Percentiles rank a stretch among this genome's conserved stretches.
phyloP scores from a whole-genome alignment of 1,140 invertebrate species.

The Diprion similis region DNA sequence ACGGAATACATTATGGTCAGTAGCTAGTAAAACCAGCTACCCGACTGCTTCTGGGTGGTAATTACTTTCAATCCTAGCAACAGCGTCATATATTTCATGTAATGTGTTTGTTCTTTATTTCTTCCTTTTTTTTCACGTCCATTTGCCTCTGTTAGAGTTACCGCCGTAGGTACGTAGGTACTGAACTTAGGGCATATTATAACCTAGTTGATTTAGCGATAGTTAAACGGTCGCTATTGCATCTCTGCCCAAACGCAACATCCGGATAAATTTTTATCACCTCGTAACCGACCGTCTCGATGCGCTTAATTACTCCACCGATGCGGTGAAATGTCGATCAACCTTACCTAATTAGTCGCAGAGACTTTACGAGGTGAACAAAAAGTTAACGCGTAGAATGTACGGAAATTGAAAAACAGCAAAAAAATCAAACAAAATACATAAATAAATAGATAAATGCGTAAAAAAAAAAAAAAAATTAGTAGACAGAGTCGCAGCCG shows the following conservation, averaged over 20 bases:
- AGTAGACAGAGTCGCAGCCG: not conserved
- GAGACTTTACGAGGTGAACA: no score
- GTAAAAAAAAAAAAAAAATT: not conserved
- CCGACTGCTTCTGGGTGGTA: conserved; percentile 54
- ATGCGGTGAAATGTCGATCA: not conserved
- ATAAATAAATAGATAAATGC: no score
- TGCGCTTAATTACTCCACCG: not conserved
- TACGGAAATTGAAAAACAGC: no score
- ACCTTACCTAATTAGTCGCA: no score
- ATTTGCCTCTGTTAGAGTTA: no score
- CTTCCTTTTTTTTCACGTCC: no score
- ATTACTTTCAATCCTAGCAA: conserved; percentile 58
- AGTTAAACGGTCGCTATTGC: not conserved
- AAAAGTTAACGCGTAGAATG: no score
- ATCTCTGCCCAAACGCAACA: not conserved
- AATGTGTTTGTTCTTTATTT: conserved; percentile 45
- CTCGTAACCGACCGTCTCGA: not conserved
- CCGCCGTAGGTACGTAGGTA: no score
- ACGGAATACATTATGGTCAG: no score
- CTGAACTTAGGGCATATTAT: no score
- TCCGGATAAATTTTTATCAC: not conserved
- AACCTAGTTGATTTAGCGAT: not conserved
- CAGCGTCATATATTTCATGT: conserved; percentile 55
- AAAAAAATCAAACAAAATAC: no score
- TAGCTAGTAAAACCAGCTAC: no score